Evolutionary conservation across 2,888 invertebrate genomes (phyloP), one percentile per base, ranked within the genome.

Genomic region (Hybos culiciformis): DNA sequence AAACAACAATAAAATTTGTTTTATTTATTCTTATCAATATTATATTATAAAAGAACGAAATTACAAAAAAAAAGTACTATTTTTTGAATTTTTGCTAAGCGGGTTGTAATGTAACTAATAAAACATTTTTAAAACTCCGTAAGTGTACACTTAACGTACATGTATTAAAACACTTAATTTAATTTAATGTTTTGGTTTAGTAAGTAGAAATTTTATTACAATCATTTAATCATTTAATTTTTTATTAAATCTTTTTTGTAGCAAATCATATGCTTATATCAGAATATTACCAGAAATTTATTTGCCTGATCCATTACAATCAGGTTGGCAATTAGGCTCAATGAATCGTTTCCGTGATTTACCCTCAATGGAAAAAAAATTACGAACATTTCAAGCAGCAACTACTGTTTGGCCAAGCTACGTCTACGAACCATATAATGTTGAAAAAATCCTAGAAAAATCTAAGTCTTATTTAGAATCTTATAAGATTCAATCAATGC

Each of bases 261-360:
- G 36, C 4, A 36, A 36, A 36, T 11, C 14, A 4, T 67, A 70
- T 53, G 77, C 74, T 4, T 72, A 72, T 50, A 80, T 84, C 1
- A 70, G 71, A 57, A 77, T 85, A 44, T 60, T 84, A 47, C 78
- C 80, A 1, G 85, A 86, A 60, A 68, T 76, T 34, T 65, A 67
- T 26, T 62, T 83, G 39, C 67, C 69, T 1, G 72, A 77, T 46
- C 75, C 77, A 1, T 56, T 73, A 3, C 59, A 58, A 41, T 62
- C 68, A 47, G 15, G 32, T 32, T 63, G 70, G 2, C 66, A 72
- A 46, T 57, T 72, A 49, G 61, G 65, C 2, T 63, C 68, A 11
- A 54, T 72, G 48, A 69, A 67, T 53, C 60, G 63, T 33, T 68
- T 66, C 46, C 64, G 68, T 21, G 62, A 59, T 34, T 65, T 59